Evolutionary conservation across 1,140 invertebrate species (phyloP).

Genomic region (Wiebesia pumilae): DNA sequence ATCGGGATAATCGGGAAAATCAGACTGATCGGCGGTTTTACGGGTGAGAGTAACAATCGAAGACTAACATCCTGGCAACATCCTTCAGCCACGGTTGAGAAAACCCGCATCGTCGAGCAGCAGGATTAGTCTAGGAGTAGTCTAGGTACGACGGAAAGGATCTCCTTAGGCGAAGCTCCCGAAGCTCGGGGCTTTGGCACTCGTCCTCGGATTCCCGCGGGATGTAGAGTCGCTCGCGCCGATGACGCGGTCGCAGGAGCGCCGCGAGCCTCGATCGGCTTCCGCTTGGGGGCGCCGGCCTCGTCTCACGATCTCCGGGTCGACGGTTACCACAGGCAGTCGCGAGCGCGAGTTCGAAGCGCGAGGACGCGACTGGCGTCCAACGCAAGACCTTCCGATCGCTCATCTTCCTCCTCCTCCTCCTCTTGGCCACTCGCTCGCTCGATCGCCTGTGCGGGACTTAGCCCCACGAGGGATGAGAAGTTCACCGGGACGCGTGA

Average conservation of each 20-base stretch:
- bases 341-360: slow-evolving; percentile 60
- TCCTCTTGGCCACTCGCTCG: not conserved
- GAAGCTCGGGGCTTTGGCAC: not conserved
- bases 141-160: too few relatives aligned
- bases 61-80: too few relatives aligned
- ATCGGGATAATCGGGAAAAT: too few relatives aligned
- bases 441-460: not conserved
- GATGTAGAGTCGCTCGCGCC: not conserved
- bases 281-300: not conserved
- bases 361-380: slow-evolving; percentile 41
- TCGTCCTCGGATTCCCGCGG: not conserved
- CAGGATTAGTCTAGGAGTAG: too few relatives aligned
- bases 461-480: not conserved
- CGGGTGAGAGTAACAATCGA: too few relatives aligned
- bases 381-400: not conserved
- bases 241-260: not conserved
- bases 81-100: too few relatives aligned
- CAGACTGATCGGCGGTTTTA: too few relatives aligned
- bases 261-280: slow-evolving; percentile 9
- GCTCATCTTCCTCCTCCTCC: not conserved
- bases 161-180: not conserved
- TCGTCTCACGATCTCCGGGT: slow-evolving; percentile 1
- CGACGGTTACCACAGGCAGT: slow-evolving; percentile 53
- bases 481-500: not conserved
- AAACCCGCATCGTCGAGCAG: too few relatives aligned